Evolutionary conservation across 92 coral and sea anemone genomes (phyloP).

Genomic region (Montipora capitata): DNA sequence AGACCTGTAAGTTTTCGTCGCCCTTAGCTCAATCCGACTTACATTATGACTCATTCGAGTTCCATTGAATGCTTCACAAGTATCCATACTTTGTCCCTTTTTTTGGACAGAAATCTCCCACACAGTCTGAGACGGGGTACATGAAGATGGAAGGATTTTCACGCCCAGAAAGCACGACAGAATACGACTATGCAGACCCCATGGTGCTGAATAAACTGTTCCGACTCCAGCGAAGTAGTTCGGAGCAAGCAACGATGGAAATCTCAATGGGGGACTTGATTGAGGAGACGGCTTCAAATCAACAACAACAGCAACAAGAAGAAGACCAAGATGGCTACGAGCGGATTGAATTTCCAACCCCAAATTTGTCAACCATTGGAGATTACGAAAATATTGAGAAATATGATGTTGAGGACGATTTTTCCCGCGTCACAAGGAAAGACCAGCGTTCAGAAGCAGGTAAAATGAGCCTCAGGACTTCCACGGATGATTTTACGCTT

Average conservation of each 20-base stretch:
- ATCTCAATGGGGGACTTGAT: slow-evolving; percentile 12
- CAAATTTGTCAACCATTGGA: neutral
- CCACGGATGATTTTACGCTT: slow-evolving; percentile 2
- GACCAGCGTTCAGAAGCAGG: neutral
- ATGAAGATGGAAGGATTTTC: slow-evolving; percentile 10
- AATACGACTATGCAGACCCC: slow-evolving; percentile 33
- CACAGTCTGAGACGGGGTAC: slow-evolving; percentile 29
- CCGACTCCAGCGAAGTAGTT: slow-evolving; percentile 5
- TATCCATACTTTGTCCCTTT: neutral
- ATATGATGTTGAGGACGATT: neutral
- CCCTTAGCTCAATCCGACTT: too few species aligned
- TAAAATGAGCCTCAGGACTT: neutral
- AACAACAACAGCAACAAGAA: neutral
- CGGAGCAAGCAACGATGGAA: neutral
- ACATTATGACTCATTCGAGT: too few species aligned
- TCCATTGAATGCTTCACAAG: neutral
- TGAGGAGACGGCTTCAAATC: neutral
- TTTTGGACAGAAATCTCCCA: neutral
- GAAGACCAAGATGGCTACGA: too few species aligned
- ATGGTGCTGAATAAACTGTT: slow-evolving; percentile 15
- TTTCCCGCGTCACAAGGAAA: neutral
- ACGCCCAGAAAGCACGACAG: slow-evolving; percentile 19
- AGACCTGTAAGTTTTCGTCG: too few species aligned
- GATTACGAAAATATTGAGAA: slow-evolving; percentile 1
- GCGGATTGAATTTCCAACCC: neutral